Base-by-base conservation (phyloP, 2,113 vertebrate genomes). In the Thryonomys swinderianus region DNA sequence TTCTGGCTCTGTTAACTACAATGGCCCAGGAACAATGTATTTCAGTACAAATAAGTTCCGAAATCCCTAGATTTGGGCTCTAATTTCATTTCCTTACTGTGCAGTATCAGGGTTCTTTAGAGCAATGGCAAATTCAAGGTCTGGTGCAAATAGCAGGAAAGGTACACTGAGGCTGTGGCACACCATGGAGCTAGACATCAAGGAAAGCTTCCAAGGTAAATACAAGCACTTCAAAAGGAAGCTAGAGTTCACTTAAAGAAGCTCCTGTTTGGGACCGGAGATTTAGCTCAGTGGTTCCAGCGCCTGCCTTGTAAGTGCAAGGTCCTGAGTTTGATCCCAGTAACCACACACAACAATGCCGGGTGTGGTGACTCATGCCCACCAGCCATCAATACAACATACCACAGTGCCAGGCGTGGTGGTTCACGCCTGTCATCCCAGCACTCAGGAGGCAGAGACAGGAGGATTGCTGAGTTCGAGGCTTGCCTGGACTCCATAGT, bases 1-100 rank as follows among this genome's bases (percentile, higher is more conserved):
- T 79, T 78, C 78, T 91, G 61, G 13, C 18, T 87, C 76, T 87
- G 27, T 91, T 66, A 87, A 90, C 20, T 76, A 82, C 85, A 81
- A 74, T 69, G 37, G 74, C 32, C 20, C 64, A 55, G 45, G 21
- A 45, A 23, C 61, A 67, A 90, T 67, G 10, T 32, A 25, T 84
- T 76, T 55, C 23, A 76, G 37, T 18, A 89, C 30, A 96, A 95
- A 95, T 42, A 73, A 79, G 59, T 88, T 37, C 12, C 42, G 20
- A 61, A 17, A 42, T 66, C 51, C 64, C 74, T 64, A 81, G 34
- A 79, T 55, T 82, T 40, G 83, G 55, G 62, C 25, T 87, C 5
- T 61, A 67, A 48, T 34, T 71, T 45, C 23, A 78, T 48, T 81
- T 32, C 57, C 45, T 55, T 51, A 85, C 45, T 40, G 85, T 59